Base-by-base conservation (phyloP, 2,113 vertebrate genomes). In the Grus americana region DNA sequence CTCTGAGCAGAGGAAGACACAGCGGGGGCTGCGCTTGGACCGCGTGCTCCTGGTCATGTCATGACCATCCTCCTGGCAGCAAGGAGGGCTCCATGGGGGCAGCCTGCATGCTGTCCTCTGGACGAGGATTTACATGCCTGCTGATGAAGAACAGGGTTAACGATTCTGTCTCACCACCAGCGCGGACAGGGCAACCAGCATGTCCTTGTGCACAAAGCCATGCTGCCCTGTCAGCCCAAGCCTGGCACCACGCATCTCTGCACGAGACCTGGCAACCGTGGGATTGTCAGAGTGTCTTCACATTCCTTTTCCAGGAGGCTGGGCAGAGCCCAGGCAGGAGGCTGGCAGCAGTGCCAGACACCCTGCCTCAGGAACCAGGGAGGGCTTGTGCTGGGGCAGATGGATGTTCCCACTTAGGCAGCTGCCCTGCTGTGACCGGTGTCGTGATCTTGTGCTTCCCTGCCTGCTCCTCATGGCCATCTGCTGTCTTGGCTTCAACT, bases 1-100 rank as follows among this genome's bases (percentile, higher is more conserved):
- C 49, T 66, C 50, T 10, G 55, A 83, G 57, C 57, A 50, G 55
- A 17, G 21, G 4, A 87, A 61, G 20, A 7, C 40, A 40, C 38
- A 46, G 34, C 40, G 42, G 70, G 8, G 40, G 27, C 73, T 47
- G 26, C 4, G 1, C 29, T 72, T 30, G 38, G 19, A 57, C 24
- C 0, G 0, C 1, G 2, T 66, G 27, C 20, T 50, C 50, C 59
- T 76, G 42, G 19, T 36, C 47, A 14, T 21, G 29, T 12, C 85
- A 11, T 38, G 32, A 46, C 49, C 62, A 34, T 26, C 61, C 38
- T 89, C 49, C 80, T 40, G 34, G 62, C 74, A 75, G 26, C 34
- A 21, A 55, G 71, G 29, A 87, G 58, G 32, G 54, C 58, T 79
- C 66, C 0, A 0, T 2, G 0, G 12, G 50, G 49, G 10, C 34